Percentiles rank a stretch among this genome's conserved stretches.
Evolutionary conservation across 2,113 vertebrate genomes (phyloP).

Genomic region (Urocitellus parryii): DNA sequence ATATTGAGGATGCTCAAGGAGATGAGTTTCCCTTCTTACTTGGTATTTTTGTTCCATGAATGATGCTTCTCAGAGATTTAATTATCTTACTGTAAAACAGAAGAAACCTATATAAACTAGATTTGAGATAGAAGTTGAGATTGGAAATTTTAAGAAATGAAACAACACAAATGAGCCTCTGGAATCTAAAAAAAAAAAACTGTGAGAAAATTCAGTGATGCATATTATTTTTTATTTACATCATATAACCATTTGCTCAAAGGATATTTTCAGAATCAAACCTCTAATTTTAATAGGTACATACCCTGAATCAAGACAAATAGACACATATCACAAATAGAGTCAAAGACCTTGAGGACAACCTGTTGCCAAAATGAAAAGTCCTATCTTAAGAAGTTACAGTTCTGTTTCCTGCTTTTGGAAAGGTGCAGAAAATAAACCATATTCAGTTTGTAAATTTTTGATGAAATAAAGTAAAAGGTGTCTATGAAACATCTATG

Average conservation of each 20-base stretch:
- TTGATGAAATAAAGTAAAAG: neutral
- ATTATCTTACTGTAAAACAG: conserved; percentile 35
- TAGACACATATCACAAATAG: neutral
- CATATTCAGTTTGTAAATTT: neutral
- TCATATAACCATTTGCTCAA: conserved; percentile 46
- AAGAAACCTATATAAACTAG: neutral
- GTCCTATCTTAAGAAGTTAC: neutral
- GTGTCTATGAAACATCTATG: neutral
- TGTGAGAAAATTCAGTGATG: conserved; percentile 17
- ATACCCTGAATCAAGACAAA: neutral
- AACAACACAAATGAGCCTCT: neutral
- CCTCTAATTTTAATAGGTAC: conserved; percentile 42
- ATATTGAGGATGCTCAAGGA: conserved; percentile 58
- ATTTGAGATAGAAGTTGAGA: neutral
- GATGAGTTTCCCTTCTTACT: conserved; percentile 73
- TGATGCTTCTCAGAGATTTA: conserved; percentile 54
- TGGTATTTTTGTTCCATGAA: conserved; percentile 60
- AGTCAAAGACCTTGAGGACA: neutral
- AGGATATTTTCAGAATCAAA: conserved; percentile 28
- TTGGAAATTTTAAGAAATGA: conserved; percentile 16
- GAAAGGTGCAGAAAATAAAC: conserved; percentile 33
- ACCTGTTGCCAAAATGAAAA: conserved; percentile 5
- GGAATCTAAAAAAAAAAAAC: neutral
- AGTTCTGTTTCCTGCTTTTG: neutral
- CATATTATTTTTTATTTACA: conserved; percentile 39